Evolutionary conservation across 2,888 invertebrate genomes (phyloP).

Genomic region (Acanthosepion esculentum): DNA sequence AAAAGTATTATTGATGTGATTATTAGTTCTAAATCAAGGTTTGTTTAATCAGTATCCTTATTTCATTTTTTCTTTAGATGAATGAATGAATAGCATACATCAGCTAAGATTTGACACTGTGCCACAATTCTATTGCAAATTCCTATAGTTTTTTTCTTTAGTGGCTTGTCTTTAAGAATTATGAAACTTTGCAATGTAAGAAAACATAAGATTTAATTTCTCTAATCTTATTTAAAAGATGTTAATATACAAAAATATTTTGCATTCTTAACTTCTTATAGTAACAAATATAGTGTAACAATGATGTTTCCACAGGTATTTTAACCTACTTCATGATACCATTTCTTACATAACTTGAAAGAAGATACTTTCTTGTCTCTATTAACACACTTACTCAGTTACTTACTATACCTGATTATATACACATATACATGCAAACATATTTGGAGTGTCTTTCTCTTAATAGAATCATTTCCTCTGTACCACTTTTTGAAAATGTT

Average conservation of each 20-base stretch:
- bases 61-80: neutral
- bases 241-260: neutral
- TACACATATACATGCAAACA: neutral
- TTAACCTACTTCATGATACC: no score
- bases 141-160: neutral
- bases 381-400: neutral
- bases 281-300: neutral
- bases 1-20: neutral
- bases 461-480: neutral
- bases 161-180: no score
- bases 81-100: neutral
- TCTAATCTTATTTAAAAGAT: no score
- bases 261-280: neutral
- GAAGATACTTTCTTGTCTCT: neutral
- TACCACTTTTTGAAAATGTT: neutral
- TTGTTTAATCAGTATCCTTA: neutral
- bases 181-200: no score
- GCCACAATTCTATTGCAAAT: neutral
- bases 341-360: neutral
- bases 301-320: neutral
- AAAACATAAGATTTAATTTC: no score
- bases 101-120: neutral
- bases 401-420: neutral
- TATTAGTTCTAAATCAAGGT: neutral
- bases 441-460: neutral